phyloP scores from a whole-genome alignment of 1,140 invertebrate genomes.

The Drosophila malerkotliana region DNA sequence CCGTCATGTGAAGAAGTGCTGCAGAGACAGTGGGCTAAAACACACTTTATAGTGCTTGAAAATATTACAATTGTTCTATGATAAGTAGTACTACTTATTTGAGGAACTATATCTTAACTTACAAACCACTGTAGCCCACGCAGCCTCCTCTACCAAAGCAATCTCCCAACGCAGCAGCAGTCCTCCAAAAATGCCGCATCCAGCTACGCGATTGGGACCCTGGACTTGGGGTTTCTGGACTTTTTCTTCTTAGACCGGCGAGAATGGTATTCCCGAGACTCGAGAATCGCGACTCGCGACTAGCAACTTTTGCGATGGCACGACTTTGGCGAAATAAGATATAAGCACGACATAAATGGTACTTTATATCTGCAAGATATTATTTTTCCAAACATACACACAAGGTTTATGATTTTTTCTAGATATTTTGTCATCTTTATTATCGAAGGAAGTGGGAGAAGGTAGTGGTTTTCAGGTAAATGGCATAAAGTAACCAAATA shows the following conservation, averaged over 20 bases:
- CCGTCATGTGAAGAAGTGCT: constrained; percentile 55
- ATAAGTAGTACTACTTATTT: too few species aligned
- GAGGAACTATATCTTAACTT: too few species aligned
- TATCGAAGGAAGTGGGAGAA: constrained; percentile 51
- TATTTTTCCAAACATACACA: constrained; percentile 82
- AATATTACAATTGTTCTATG: background rate
- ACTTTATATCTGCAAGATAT: constrained; percentile 82
- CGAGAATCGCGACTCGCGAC: background rate
- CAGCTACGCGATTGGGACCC: constrained; percentile 14
- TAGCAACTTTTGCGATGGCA: constrained; percentile 47
- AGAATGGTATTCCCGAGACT: background rate
- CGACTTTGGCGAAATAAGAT: constrained; percentile 80
- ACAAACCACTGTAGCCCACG: constrained; percentile 35
- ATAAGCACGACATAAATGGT: constrained; percentile 83
- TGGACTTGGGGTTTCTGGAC: constrained; percentile 5
- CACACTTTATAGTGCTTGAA: too few species aligned
- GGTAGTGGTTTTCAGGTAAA: constrained; percentile 33
- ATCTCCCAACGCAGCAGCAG: constrained; percentile 43
- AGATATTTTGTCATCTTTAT: constrained; percentile 83
- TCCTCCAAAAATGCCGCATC: constrained; percentile 34
- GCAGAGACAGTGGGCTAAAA: constrained; percentile 41
- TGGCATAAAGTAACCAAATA: constrained; percentile 80
- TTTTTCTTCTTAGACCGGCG: constrained; percentile 13
- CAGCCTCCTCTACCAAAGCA: constrained; percentile 33
- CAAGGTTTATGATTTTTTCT: constrained; percentile 83